Base-by-base conservation (phyloP, 2,888 invertebrate species). In the Noctua comes region DNA sequence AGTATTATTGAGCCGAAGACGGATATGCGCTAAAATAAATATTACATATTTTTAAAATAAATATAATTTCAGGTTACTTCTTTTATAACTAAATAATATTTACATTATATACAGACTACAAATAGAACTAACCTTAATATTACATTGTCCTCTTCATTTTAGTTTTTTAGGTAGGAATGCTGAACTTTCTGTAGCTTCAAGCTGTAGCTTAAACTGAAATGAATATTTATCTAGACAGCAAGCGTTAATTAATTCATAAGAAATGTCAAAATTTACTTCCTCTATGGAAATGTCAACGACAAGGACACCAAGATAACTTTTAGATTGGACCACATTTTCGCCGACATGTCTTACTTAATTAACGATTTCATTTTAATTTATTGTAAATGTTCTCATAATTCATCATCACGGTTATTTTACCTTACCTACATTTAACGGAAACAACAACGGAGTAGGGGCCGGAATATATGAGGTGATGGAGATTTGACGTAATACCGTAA, bases 181-280 rank as follows among this genome's bases (percentile, higher is more conserved):
- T 43, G 10, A 8, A 10, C 10, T 43, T 43, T 43, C 6, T 43
- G 43, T 43, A 48, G 51, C 51, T 21, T 2, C 48, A 24, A 59
- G 79, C n/a, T 59, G 24, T 21, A 51, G n/a, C n/a, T n/a, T n/a
- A n/a, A 31, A 71, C 21, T 62, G 6, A 31, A 36, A 43, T 79
- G n/a, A 51, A 51, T 36, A 82, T 59, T 24, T n/a, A 69, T 48
- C 48, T 59, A 65, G 48, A 82, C 36, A 36, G 65, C n/a, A 76
- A 76, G 48, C 21, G 36, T 57, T n/a, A 69, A 69, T 82, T 16
- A 75, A 65, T 79, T 73, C 16, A 40, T 48, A 8, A 77, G 10
- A 46, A 48, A 59, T 70, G 18, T 46, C 62, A 54, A 75, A 62
- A 82, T 81, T 6, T 48, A 43, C 83, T 83, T 81, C 83, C 77